Evolutionary conservation across 2,888 invertebrate species (phyloP).

Genomic region (Cabera pusaria): DNA sequence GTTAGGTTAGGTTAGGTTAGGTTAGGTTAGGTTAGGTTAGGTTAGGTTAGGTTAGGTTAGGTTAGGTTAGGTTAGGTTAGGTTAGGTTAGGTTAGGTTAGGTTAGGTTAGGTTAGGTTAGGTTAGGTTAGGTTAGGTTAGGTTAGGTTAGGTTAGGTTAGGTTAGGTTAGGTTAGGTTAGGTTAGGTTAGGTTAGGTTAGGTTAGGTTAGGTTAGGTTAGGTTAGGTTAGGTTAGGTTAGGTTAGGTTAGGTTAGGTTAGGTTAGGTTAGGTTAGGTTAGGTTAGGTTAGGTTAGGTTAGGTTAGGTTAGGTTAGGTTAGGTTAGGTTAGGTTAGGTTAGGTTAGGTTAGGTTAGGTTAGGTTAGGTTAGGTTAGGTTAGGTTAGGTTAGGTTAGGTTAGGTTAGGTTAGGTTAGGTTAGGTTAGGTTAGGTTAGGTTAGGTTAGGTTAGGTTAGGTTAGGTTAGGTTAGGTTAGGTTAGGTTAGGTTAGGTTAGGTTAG

Average conservation of each 20-base stretch:
- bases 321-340: conserved; percentile 27
- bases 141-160: too few species aligned
- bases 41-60: too few species aligned
- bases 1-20: too few species aligned
- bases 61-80: too few species aligned
- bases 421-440: conserved; percentile 24
- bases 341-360: conserved; percentile 27
- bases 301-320: conserved; percentile 26
- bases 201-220: too few species aligned
- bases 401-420: conserved; percentile 27
- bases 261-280: conserved; percentile 26
- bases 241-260: conserved; percentile 26
- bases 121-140: too few species aligned
- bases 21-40: too few species aligned
- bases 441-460: conserved; percentile 27
- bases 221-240: too few species aligned
- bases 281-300: conserved; percentile 26
- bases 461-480: conserved; percentile 27
- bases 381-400: conserved; percentile 26
- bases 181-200: too few species aligned
- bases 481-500: conserved; percentile 27
- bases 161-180: too few species aligned
- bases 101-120: too few species aligned
- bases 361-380: conserved; percentile 25
- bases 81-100: too few species aligned